These are phyloP conservation scores for Marcusenius ussheri DNA, from an alignment of 2,113 vertebrate species.

Conservation along the genomic window DNA sequence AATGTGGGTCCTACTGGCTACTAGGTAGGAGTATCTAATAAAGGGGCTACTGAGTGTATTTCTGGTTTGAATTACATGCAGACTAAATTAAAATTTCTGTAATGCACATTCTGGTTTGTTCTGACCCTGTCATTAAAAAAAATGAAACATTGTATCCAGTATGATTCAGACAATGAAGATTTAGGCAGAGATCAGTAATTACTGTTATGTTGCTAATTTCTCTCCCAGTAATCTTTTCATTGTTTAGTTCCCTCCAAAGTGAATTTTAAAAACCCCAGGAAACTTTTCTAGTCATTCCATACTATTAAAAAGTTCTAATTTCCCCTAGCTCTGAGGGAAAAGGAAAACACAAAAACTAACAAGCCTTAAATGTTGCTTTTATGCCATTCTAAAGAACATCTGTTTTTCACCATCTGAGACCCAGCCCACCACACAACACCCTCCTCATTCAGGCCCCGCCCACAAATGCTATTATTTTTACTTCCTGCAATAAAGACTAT, in stretches of 20 bases:
- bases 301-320: neutral
- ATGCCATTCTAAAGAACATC: neutral
- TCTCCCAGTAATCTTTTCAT: neutral
- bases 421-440: neutral
- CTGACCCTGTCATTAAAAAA: neutral
- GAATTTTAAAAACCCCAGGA: neutral
- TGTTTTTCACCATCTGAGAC: neutral
- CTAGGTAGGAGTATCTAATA: neutral
- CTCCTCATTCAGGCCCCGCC: neutral
- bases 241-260: neutral
- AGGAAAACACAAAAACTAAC: neutral
- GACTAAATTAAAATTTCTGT: neutral
- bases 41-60: neutral
- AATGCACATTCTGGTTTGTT: neutral
- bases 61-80: neutral
- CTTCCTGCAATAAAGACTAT: constrained; percentile 6
- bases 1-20: neutral
- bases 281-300: neutral
- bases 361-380: neutral
- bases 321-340: neutral
- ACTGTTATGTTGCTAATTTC: neutral
- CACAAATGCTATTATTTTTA: neutral
- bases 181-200: neutral
- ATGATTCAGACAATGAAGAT: neutral
- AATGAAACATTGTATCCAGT: neutral